phyloP scores from a whole-genome alignment of 2,113 vertebrate genomes.

The Aegotheles bennettii region DNA sequence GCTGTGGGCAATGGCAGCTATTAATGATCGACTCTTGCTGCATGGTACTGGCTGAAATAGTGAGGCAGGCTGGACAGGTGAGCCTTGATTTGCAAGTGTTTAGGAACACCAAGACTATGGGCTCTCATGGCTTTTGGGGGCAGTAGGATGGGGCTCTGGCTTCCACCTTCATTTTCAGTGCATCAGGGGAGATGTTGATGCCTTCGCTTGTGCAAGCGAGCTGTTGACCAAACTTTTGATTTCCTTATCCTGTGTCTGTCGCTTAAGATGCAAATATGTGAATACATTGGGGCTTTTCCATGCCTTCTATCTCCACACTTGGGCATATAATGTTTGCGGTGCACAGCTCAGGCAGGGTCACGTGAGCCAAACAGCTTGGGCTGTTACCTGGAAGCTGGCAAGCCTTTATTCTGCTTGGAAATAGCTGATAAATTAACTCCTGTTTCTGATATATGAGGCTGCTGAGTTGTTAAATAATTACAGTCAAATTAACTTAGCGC shows the following conservation, averaged over 20 bases:
- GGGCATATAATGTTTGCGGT: neutral
- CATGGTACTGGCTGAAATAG: neutral
- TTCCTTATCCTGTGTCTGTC: neutral
- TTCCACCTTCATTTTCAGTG: neutral
- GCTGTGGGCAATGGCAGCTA: neutral
- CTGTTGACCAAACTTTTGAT: neutral
- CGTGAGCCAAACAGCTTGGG: conserved; percentile 19
- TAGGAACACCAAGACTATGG: neutral
- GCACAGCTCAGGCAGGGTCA: neutral
- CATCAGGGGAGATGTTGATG: neutral
- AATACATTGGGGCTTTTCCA: neutral
- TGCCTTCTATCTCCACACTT: neutral
- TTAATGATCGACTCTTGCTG: neutral
- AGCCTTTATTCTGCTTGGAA: conserved; percentile 39
- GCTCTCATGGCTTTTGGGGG: neutral
- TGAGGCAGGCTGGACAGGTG: neutral
- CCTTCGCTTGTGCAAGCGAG: fast-evolving
- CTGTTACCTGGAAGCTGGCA: conserved; percentile 44
- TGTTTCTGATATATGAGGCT: conserved; percentile 11
- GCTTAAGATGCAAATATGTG: neutral
- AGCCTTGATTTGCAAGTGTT: neutral
- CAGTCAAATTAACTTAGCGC: conserved; percentile 21
- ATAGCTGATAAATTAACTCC: conserved; percentile 38
- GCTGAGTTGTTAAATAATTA: conserved; percentile 56
- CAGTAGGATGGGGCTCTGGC: neutral